Evolutionary conservation across 2,113 vertebrate species (phyloP).

Genomic region (Sinocyclocheilus anshuiensis): DNA sequence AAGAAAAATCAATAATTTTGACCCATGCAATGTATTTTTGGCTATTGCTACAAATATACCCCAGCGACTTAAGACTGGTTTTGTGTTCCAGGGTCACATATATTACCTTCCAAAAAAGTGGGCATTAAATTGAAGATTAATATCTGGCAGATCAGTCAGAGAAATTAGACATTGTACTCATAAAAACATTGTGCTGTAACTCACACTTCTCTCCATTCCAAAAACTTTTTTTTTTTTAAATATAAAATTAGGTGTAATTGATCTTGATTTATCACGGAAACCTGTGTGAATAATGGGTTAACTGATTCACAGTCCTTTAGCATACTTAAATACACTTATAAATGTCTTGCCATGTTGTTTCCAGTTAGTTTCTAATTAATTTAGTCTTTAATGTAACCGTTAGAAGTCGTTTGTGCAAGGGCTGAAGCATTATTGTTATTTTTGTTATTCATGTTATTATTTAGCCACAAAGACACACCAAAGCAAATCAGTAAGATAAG

Average conservation of each 20-base stretch:
- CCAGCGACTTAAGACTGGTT: too few relatives aligned
- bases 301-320: background rate
- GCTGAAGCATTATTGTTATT: background rate
- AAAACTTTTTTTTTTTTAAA: background rate
- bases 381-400: background rate
- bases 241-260: background rate
- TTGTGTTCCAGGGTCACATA: too few relatives aligned
- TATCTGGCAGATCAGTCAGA: background rate
- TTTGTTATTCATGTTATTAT: slow-evolving; percentile 1
- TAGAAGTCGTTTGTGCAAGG: background rate
- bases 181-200: background rate
- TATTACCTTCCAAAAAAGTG: background rate
- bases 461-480: background rate
- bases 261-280: background rate
- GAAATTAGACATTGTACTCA: background rate
- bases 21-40: too few relatives aligned
- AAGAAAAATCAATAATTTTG: too few relatives aligned
- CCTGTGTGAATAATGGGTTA: background rate
- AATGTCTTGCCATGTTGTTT: background rate
- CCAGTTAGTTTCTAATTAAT: background rate
- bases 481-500: background rate
- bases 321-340: background rate
- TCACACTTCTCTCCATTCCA: background rate
- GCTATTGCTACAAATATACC: too few relatives aligned
- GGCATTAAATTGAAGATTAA: background rate